These are phyloP conservation scores for Eupithecia centaureata DNA, from an alignment of 2,888 invertebrate species.

Conservation along the genomic window DNA sequence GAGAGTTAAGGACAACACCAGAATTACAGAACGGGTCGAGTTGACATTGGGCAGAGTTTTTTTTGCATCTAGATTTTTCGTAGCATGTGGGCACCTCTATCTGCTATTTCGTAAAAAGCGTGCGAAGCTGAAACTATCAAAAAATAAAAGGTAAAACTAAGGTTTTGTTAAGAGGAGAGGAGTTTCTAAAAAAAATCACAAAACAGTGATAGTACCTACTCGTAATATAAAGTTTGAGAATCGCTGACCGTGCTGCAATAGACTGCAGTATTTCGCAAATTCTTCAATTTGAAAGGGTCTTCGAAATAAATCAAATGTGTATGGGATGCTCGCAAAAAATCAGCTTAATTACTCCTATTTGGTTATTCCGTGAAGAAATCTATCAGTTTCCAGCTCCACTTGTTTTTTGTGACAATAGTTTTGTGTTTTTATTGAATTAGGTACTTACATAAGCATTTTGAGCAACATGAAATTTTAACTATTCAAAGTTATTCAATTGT, in stretches of 20 bases:
- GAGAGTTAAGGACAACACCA: not conserved
- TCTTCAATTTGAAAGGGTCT: conserved; percentile 78
- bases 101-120: not conserved
- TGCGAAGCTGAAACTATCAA: not conserved
- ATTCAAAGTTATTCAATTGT: not conserved
- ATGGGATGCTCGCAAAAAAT: conserved; percentile 78
- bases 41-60: not conserved
- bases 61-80: not conserved
- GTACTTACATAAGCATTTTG: not conserved
- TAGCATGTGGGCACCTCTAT: not conserved
- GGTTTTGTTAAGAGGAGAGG: not conserved
- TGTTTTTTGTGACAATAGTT: conserved; percentile 33
- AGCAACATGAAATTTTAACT: not conserved
- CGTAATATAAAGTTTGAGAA: conserved; percentile 56
- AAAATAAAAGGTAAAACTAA: not conserved
- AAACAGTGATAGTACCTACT: not conserved
- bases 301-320: conserved; percentile 82
- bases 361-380: conserved; percentile 75
- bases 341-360: conserved; percentile 79
- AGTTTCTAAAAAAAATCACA: not conserved
- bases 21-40: not conserved
- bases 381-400: conserved; percentile 61
- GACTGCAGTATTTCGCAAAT: conserved; percentile 81
- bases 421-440: conserved; percentile 15
- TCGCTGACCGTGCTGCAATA: conserved; percentile 59